phyloP scores from a whole-genome alignment of 1,140 invertebrate genomes.

The Drusus annulatus region DNA sequence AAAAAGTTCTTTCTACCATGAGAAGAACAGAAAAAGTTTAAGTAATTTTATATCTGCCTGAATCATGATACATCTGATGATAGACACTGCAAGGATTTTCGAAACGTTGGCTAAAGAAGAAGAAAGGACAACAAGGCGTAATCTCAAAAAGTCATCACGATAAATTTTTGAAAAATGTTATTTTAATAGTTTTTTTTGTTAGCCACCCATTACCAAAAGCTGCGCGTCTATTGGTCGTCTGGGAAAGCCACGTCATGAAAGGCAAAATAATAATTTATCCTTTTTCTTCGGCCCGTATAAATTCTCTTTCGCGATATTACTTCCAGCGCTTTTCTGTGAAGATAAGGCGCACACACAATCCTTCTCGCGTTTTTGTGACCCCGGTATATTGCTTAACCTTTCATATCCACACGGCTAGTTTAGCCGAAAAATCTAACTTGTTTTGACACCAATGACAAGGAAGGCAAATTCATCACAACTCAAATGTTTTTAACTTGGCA shows the following conservation, averaged over 20 bases:
- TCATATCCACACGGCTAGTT: background rate
- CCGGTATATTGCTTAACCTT: slow-evolving; percentile 1
- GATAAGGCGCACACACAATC: slow-evolving; percentile 5
- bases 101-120: too few species aligned
- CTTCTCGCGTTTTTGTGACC: background rate
- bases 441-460: background rate
- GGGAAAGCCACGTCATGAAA: background rate
- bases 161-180: too few species aligned
- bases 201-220: background rate
- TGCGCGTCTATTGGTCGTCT: slow-evolving; percentile 17
- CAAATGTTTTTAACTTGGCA: too few species aligned
- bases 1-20: too few species aligned
- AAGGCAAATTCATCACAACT: too few species aligned
- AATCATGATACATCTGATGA: too few species aligned
- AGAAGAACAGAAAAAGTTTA: too few species aligned
- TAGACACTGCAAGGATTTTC: too few species aligned
- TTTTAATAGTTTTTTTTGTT: background rate
- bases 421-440: background rate
- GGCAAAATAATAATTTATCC: slow-evolving; percentile 36
- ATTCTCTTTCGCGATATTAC: slow-evolving; percentile 6
- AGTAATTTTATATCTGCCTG: too few species aligned
- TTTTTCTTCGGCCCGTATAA: slow-evolving; percentile 20
- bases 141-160: too few species aligned
- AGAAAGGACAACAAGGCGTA: too few species aligned
- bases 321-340: slow-evolving; percentile 22